phyloP scores from a whole-genome alignment of 2,797 vertebrate species.

The Pempheris klunzingeri region DNA sequence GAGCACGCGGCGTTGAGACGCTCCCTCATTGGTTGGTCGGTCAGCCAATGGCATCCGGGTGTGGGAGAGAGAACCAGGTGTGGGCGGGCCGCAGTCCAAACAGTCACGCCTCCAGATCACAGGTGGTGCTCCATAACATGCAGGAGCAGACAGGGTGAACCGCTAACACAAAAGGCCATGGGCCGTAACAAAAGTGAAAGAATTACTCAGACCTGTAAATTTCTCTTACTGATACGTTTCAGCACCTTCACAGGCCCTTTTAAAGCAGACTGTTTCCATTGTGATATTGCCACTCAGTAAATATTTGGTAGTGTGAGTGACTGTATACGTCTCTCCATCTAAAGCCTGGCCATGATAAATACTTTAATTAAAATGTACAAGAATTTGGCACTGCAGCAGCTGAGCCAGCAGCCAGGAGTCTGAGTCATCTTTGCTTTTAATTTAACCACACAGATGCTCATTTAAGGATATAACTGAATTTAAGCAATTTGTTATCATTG shows the following conservation, averaged over 20 bases:
- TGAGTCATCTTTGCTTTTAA: conserved; percentile 11
- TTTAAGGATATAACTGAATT: conserved; percentile 1
- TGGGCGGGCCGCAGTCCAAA: too few species aligned
- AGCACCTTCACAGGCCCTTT: background rate
- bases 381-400: background rate
- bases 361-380: background rate
- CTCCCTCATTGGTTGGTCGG: too few species aligned
- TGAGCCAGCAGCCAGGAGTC: background rate
- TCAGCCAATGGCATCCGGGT: too few species aligned
- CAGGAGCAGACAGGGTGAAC: too few species aligned
- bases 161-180: too few species aligned
- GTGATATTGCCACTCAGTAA: background rate
- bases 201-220: background rate
- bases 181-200: too few species aligned
- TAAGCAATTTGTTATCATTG: background rate
- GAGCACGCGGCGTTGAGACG: too few species aligned
- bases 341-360: background rate
- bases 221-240: background rate
- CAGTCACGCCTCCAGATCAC: too few species aligned
- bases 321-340: background rate
- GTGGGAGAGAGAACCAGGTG: too few species aligned
- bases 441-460: conserved; percentile 1
- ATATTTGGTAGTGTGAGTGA: background rate
- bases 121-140: too few species aligned
- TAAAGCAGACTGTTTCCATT: background rate